phyloP scores from a whole-genome alignment of 1,140 invertebrate species.

The Meloidogyne floridensis region DNA sequence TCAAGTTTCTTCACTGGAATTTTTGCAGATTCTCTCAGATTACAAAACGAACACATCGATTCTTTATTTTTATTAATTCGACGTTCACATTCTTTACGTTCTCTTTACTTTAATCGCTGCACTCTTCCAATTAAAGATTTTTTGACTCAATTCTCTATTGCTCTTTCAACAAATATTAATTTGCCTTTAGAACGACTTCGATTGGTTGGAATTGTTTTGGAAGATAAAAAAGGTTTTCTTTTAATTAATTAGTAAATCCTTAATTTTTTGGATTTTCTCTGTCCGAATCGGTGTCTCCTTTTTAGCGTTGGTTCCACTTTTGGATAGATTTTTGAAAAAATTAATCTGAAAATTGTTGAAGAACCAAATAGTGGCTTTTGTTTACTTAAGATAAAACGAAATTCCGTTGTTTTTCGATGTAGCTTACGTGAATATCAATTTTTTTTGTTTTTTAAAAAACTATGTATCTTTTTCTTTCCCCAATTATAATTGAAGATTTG shows the following conservation, averaged over 20 bases:
- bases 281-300: too few species aligned
- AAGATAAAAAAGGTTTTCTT: slow-evolving; percentile 60
- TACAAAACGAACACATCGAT: slow-evolving; percentile 59
- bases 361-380: too few species aligned
- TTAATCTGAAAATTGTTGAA: too few species aligned
- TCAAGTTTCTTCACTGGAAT: slow-evolving; percentile 60
- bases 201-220: slow-evolving; percentile 53
- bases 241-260: too few species aligned
- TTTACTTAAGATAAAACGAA: too few species aligned
- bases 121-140: slow-evolving; percentile 60
- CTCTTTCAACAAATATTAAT: slow-evolving; percentile 47
- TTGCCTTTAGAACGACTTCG: slow-evolving; percentile 53
- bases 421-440: too few species aligned
- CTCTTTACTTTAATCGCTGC: slow-evolving; percentile 54
- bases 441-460: not conserved
- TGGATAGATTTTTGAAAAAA: too few species aligned
- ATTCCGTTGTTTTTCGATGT: too few species aligned
- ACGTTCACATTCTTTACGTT: slow-evolving; percentile 56
- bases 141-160: slow-evolving; percentile 50
- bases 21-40: slow-evolving; percentile 49
- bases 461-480: not conserved
- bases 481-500: too few species aligned
- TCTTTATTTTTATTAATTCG: slow-evolving; percentile 56
- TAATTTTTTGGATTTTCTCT: not conserved
- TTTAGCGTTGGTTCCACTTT: too few species aligned